Base-by-base conservation (phyloP, 1,140 invertebrate species). In the Thereuonema tuberculata region DNA sequence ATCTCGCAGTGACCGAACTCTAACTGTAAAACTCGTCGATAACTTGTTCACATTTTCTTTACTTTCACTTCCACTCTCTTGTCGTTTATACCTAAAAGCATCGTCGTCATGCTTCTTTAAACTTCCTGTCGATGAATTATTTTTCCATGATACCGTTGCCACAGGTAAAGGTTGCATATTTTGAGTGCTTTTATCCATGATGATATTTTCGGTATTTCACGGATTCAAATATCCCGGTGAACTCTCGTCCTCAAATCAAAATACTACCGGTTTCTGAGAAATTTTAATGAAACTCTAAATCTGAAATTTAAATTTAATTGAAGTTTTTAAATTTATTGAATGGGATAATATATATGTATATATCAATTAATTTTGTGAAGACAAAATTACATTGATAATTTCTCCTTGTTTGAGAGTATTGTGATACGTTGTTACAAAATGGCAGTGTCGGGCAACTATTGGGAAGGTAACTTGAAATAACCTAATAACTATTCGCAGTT, bases 391-490 rank as follows among this genome's bases (percentile, higher is more conserved):
- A 14, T 20, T 50, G 5, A 12, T 14, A 20, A 17, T 50, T 17
- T 17, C 9, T 20, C 21, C 48, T 5, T 5, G 3, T 50, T 5
- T 20, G 48, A 50, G 48, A 24, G 9, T 24, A 21, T 50, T 20
- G 48, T 20, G 23, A 24, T 50, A 50, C 21, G 5, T 5, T 50
- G 5, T 5, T 21, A 17, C 48, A 55, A 55, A 29, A 55, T 55
- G 53, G 53, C 53, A 5, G 24, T 21, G 14, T 9, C 5, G 17
- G 53, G 24, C 5, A 28, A 27, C 21, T 55, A 55, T 55, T 55
- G 53, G 53, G 53, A 55, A 55, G 53, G 53, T 55, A 55, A 55
- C 9, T 24, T 15, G 5, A 21, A 9, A 9, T 52, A 24, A 52
- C 23, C 12, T 52, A 12, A 9, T 24, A 24, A 12, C 14, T 52